Evolutionary conservation across 2,113 vertebrate genomes (phyloP), one percentile per base, ranked within the genome.

Genomic region (Lathamus discolor): DNA sequence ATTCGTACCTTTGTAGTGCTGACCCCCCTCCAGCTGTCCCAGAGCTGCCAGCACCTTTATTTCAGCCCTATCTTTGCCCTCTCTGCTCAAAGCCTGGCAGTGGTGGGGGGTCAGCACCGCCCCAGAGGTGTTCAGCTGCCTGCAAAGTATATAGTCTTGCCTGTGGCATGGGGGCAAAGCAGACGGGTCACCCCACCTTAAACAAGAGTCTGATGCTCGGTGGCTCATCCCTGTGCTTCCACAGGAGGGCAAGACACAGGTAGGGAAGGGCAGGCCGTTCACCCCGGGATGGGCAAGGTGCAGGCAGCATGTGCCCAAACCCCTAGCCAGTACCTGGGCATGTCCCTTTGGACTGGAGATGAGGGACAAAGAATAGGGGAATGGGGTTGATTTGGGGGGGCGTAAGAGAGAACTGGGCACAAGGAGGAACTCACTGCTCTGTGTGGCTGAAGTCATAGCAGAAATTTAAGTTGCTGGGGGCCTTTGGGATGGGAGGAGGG

Each of bases 401-500:
- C 0, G 2, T 0, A 31, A 23, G 17, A 6, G 7, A 14, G 31
- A 25, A 64, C 1, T 41, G n/a, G 48, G 10, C 35, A 59, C 31
- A 46, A 78, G 73, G 69, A 83, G 67, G 72, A 83, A n/a, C 49
- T 97, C 94, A 99, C 85, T 99, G 98, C 83, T 99, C 98, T 4
- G 98, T 87, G 7, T 98, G 98, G 93, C 98, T 99, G 94, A 99
- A 99, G 97, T 99, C 98, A 7, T 99, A 99, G 97, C 99, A 99
- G 98, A 99, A 99, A 97, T 99, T 99, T 97, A 98, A 98, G 97
- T 99, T 99, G 97, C 98, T 99, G n/a, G 99, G 99, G 11, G 99
- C 98, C 41, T 99, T 99, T 67, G 99, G 99, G 13, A 99, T 16
- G 1, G 98, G 98, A 3, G 99, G 99, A 0, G 99, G 98, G 0